Evolutionary conservation across 2,797 vertebrate species (phyloP).

Genomic region (Yasuhikotakia modesta): DNA sequence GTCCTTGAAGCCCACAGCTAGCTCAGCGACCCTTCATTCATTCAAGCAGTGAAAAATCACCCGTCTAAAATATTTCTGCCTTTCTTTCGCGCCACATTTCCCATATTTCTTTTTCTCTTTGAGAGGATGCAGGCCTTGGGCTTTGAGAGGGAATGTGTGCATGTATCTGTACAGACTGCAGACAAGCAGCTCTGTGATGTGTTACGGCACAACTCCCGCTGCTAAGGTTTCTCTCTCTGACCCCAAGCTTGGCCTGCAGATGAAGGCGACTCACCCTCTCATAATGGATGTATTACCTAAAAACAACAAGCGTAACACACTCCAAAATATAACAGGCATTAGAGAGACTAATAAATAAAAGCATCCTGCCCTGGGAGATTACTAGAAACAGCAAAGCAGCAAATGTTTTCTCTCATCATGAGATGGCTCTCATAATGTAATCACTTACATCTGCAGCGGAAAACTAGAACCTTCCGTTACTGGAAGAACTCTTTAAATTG

Average conservation of each 20-base stretch:
- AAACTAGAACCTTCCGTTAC: neutral
- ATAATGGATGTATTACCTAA: conserved; percentile 31
- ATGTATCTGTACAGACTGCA: conserved; percentile 36
- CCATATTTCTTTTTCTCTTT: conserved; percentile 40
- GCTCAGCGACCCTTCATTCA: conserved; percentile 40
- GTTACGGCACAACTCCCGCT: conserved; percentile 33
- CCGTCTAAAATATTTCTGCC: neutral
- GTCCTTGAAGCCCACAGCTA: conserved; percentile 42
- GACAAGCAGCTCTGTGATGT: conserved; percentile 40
- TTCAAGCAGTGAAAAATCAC: conserved; percentile 42
- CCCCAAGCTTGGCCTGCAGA: conserved; percentile 21
- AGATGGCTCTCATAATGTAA: conserved; percentile 1
- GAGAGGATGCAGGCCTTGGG: conserved; percentile 15
- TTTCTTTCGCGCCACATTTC: conserved; percentile 17
- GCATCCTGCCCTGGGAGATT: conserved; percentile 8
- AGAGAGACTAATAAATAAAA: conserved; percentile 35
- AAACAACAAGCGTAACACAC: conserved; percentile 33
- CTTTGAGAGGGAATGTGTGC: conserved; percentile 26
- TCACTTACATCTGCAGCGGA: neutral
- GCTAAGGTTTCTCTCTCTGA: conserved; percentile 28
- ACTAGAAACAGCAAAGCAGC: conserved; percentile 15
- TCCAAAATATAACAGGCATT: conserved; percentile 29
- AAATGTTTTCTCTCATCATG: conserved; percentile 22
- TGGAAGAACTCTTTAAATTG: neutral
- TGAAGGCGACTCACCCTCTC: neutral